Evolutionary conservation across 2,888 invertebrate genomes (phyloP).

Genomic region (Tipula unca): DNA sequence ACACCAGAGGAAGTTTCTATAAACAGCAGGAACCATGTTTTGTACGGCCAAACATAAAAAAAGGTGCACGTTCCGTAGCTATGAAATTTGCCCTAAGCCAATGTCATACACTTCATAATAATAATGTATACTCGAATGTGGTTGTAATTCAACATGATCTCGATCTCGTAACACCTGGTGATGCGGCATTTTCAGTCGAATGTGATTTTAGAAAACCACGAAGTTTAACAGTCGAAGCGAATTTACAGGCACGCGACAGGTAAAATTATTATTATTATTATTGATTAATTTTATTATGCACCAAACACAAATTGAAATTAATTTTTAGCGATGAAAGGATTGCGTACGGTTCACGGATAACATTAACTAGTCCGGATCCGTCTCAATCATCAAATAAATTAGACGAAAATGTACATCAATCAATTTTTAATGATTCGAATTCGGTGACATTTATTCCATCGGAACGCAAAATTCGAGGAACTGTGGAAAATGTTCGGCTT

Average conservation of each 20-base stretch:
- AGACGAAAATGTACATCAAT: constrained; percentile 24
- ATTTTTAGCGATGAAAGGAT: constrained; percentile 30
- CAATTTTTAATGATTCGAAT: constrained; percentile 36
- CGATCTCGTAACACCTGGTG: constrained; percentile 54
- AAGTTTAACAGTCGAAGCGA: constrained; percentile 46
- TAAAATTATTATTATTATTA: constrained; percentile 28
- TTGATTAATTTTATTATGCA: not conserved
- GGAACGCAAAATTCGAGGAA: not conserved
- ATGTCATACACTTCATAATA: constrained; percentile 48
- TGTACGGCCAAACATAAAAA: constrained; percentile 42
- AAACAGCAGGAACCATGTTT: constrained; percentile 50
- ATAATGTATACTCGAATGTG: constrained; percentile 50
- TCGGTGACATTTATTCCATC: constrained; percentile 38
- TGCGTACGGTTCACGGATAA: constrained; percentile 44
- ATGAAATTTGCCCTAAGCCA: constrained; percentile 49
- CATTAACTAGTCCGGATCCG: constrained; percentile 48
- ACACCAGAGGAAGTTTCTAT: constrained; percentile 53
- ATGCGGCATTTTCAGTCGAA: constrained; percentile 55
- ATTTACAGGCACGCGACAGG: constrained; percentile 43
- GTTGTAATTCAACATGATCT: constrained; percentile 59
- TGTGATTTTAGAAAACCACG: constrained; percentile 53
- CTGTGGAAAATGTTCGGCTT: constrained; percentile 8
- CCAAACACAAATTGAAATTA: constrained; percentile 21
- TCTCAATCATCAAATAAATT: constrained; percentile 31
- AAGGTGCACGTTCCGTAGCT: constrained; percentile 42